Conservation (phyloP, 1,140 invertebrate genomes). For the Lepidurus packardi region DNA sequence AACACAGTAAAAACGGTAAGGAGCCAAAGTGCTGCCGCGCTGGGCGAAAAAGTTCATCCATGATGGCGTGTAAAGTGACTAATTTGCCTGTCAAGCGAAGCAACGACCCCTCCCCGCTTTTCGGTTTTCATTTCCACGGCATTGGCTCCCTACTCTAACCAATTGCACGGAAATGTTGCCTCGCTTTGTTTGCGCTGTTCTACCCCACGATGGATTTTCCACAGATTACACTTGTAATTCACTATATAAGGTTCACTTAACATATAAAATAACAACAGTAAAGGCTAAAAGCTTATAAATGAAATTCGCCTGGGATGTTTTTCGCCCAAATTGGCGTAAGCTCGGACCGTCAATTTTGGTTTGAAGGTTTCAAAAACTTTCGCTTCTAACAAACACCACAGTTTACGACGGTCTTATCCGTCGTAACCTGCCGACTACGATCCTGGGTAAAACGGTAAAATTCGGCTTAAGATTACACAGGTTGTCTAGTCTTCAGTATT, state of each 20-base stretch:
- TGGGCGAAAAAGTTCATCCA: not conserved
- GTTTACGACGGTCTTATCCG: not conserved
- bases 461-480: too few species aligned
- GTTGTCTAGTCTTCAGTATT: too few species aligned
- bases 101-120: conserved; percentile 6
- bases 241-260: too few species aligned
- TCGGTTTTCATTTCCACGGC: not conserved
- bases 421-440: not conserved
- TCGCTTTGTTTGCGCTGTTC: not conserved
- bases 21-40: not conserved
- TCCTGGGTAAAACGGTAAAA: too few species aligned
- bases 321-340: not conserved
- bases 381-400: not conserved
- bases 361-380: not conserved
- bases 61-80: conserved; percentile 12
- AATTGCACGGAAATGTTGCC: not conserved
- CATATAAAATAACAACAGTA: not conserved
- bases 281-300: not conserved
- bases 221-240: too few species aligned
- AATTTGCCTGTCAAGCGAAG: conserved; percentile 1
- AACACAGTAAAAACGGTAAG: not conserved
- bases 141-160: conserved; percentile 7
- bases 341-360: not conserved
- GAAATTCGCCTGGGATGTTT: not conserved
- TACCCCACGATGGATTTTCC: too few species aligned